Conservation (phyloP, 2,888 invertebrate species). For the Pharmacophagus antenor region DNA sequence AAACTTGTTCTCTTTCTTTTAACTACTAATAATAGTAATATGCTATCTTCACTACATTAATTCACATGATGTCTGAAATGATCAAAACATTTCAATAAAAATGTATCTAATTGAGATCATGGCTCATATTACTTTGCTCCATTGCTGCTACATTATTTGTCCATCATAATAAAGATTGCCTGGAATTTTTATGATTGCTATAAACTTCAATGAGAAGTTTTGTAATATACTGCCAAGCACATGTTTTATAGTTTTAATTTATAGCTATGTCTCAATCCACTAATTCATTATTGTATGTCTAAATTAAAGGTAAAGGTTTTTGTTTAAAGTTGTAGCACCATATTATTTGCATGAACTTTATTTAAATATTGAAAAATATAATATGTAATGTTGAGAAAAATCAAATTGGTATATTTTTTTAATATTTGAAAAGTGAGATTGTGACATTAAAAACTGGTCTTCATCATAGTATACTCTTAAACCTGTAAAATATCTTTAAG, state of each 20-base stretch:
- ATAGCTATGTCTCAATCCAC: not conserved
- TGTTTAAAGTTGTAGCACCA: no score
- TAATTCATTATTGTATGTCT: no score
- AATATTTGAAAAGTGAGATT: no score
- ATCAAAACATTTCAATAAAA: slow-evolving; percentile 17
- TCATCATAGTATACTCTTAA: no score
- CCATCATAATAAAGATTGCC: slow-evolving; percentile 16
- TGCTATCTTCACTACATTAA: not conserved
- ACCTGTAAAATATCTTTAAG: no score
- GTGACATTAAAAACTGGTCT: no score
- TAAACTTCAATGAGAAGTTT: slow-evolving; percentile 6
- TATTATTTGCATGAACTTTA: no score
- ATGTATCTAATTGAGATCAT: not conserved
- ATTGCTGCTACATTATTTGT: slow-evolving; percentile 8
- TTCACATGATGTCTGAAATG: not conserved
- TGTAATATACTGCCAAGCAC: not conserved
- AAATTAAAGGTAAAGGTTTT: no score
- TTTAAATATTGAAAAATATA: no score
- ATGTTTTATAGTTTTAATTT: not conserved
- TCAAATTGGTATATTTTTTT: no score
- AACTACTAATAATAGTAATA: not conserved
- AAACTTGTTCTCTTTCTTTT: not conserved
- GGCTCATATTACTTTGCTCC: not conserved
- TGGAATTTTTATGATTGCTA: slow-evolving; percentile 8
- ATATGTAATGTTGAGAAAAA: no score